phyloP scores from a whole-genome alignment of 2,113 vertebrate genomes.

The Neotoma lepida region DNA sequence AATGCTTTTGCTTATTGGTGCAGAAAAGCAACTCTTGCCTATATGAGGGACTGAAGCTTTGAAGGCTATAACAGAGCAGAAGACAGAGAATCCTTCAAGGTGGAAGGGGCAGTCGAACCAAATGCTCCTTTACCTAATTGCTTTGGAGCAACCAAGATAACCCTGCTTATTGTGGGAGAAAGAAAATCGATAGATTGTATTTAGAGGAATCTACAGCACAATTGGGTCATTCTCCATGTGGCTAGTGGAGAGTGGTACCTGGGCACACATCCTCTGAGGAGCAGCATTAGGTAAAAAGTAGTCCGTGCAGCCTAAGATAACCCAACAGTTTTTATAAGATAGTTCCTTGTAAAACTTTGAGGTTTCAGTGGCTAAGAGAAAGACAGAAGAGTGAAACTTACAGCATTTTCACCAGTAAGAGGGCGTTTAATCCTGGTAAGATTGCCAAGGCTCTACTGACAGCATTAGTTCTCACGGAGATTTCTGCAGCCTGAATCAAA shows the following conservation, averaged over 20 bases:
- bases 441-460: constrained; percentile 50
- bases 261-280: constrained; percentile 32
- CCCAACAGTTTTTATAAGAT: constrained; percentile 48
- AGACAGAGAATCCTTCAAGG: constrained; percentile 80
- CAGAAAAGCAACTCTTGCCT: constrained; percentile 76
- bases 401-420: not conserved
- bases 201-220: constrained; percentile 69
- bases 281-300: constrained; percentile 22
- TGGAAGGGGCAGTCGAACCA: constrained; percentile 82
- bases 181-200: constrained; percentile 78
- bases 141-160: constrained; percentile 78
- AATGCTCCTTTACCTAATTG: constrained; percentile 78
- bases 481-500: constrained; percentile 73
- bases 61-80: constrained; percentile 74
- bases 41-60: constrained; percentile 70
- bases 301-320: constrained; percentile 24
- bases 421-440: constrained; percentile 66
- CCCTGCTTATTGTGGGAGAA: constrained; percentile 77
- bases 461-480: constrained; percentile 59
- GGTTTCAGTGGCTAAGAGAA: not conserved
- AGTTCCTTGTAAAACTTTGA: constrained; percentile 30
- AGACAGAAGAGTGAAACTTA: not conserved
- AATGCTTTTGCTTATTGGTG: constrained; percentile 71
- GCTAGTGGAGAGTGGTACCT: constrained; percentile 33
- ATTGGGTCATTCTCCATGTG: constrained; percentile 60